phyloP scores from a whole-genome alignment of 2,888 invertebrate species.

The Drosophila anomalata region DNA sequence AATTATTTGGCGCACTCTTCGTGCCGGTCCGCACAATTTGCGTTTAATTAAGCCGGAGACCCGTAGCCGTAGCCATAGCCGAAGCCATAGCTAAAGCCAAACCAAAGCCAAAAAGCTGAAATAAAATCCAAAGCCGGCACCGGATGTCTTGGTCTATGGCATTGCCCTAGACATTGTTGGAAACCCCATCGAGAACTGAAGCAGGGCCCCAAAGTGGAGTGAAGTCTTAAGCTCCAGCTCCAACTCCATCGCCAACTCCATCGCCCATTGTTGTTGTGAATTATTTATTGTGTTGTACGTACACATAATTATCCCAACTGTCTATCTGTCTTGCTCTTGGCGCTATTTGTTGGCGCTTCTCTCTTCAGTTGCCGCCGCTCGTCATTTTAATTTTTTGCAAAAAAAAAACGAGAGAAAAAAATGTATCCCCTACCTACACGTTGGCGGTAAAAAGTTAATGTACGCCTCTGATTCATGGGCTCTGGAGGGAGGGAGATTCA shows the following conservation, averaged over 20 bases:
- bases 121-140: conserved; percentile 46
- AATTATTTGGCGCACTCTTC: conserved; percentile 53
- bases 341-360: conserved; percentile 28
- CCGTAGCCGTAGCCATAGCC: conserved; percentile 12
- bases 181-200: conserved; percentile 44
- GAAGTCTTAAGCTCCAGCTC: neutral
- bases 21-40: conserved; percentile 67
- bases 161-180: conserved; percentile 48
- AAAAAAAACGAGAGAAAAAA: conserved; percentile 9
- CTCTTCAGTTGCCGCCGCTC: conserved; percentile 13
- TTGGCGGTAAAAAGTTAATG: conserved; percentile 67
- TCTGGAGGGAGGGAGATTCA: conserved; percentile 24
- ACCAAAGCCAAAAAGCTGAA: conserved; percentile 12
- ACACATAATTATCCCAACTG: conserved; percentile 72
- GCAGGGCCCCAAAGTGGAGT: conserved; percentile 30
- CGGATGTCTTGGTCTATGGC: conserved; percentile 69
- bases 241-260: conserved; percentile 2
- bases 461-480: conserved; percentile 48
- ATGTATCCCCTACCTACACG: conserved; percentile 2
- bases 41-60: conserved; percentile 72
- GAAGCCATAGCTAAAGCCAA: conserved; percentile 18
- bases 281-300: conserved; percentile 75
- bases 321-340: conserved; percentile 37
- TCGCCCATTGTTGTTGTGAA: conserved; percentile 59
- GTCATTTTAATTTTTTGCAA: conserved; percentile 18